Base-by-base conservation (phyloP, 2,797 vertebrate species). In the Odontamblyopus rebecca region DNA sequence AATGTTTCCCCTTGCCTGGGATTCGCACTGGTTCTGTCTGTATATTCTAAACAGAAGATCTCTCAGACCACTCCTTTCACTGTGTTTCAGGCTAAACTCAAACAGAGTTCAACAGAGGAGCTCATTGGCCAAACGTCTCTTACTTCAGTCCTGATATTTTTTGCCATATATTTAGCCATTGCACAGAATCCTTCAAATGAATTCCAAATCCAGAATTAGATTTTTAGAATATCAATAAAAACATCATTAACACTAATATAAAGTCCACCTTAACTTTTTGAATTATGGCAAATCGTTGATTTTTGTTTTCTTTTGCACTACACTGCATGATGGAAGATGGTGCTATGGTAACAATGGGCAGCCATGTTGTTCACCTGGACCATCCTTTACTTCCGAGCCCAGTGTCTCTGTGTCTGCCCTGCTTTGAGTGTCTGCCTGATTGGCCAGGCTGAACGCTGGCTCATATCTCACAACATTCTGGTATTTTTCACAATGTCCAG, bases 401-500 rank as follows among this genome's bases (percentile, higher is more conserved):
- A n/a, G 29, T 38, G 29, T 44, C 69, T 61, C 27, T 68, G n/a
- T 78, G 70, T 77, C 73, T 81, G 70, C 62, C 51, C 56, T 61
- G 50, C 12, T 59, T 61, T 63, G 2, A 64, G 38, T 71, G 70
- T 68, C 35, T 2, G 5, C 70, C 71, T 71, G 38, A 16, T 76
- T 68, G 50, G 73, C 63, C 67, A 38, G 65, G 15, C 15, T 0
- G 61, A 67, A 48, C 66, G 54, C 54, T 68, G 68, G 70, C 9
- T 57, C 61, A 74, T 61, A 67, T 56, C 23, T 67, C 77, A 75
- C 50, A 68, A 41, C 63, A 71, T 79, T 35, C 61, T 44, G 71
- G 71, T 82, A 83, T 86, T 67, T 54, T 69, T 53, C 69, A 60
- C 16, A 68, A 61, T 56, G 26, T 74, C 76, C 80, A 81, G 60